Conservation (phyloP, 2,113 vertebrate species). For the Boulengeromyrus knoepffleri region DNA sequence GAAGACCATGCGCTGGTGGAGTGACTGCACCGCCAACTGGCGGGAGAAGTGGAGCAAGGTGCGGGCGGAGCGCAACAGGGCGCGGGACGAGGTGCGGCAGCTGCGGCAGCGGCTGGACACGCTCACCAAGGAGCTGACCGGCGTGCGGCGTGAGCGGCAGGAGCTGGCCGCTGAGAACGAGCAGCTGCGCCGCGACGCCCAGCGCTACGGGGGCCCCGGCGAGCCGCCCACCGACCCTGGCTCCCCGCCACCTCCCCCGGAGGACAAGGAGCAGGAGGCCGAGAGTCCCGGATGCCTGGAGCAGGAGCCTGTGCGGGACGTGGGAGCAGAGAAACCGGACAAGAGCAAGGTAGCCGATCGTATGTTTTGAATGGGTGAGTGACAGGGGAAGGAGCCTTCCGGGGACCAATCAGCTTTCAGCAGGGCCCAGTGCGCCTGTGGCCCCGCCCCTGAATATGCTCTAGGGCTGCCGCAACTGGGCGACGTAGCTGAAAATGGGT, state of each 20-base stretch:
- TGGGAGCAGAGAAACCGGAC: constrained; percentile 61
- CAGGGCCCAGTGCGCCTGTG: neutral
- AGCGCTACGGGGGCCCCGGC: constrained; percentile 2
- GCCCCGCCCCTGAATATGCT: neutral
- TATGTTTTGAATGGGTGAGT: neutral
- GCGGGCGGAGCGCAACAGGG: constrained; percentile 83
- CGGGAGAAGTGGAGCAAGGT: constrained; percentile 98
- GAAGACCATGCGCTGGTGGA: constrained; percentile 99
- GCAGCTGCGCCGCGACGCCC: constrained; percentile 42
- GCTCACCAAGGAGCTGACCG: constrained; percentile 84
- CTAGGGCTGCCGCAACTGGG: too few species aligned
- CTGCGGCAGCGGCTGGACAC: constrained; percentile 82
- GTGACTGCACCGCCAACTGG: constrained; percentile 96
- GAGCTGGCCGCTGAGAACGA: constrained; percentile 75
- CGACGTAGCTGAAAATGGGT: too few species aligned
- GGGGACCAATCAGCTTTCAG: neutral
- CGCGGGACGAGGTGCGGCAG: constrained; percentile 85
- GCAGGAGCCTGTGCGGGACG: constrained; percentile 80
- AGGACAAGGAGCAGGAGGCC: constrained; percentile 45
- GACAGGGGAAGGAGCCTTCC: neutral
- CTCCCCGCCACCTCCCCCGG: constrained; percentile 42
- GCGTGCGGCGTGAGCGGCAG: constrained; percentile 74
- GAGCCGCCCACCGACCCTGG: constrained; percentile 4
- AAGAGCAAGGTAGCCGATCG: constrained; percentile 50
- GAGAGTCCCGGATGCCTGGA: constrained; percentile 56